Conservation (phyloP, 1,140 invertebrate genomes). For the Pteromalus puparum region DNA sequence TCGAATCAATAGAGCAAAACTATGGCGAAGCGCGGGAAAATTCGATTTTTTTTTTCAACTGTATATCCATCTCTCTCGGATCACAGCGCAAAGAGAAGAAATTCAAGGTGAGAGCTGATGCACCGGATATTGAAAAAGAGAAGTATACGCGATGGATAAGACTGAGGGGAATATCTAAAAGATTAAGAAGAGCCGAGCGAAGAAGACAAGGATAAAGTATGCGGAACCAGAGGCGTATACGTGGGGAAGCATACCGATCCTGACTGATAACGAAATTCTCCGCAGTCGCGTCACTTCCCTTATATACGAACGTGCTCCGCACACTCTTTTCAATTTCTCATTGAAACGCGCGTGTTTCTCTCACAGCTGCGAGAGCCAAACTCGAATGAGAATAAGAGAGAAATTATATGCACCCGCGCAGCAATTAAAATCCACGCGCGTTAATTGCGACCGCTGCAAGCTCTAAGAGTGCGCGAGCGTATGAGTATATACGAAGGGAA, state of each 20-base stretch:
- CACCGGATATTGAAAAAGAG: no score
- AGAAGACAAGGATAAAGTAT: neutral
- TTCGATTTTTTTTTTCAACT: no score
- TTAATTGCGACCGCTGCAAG: neutral
- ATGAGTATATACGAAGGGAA: neutral
- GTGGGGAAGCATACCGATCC: slow-evolving; percentile 41
- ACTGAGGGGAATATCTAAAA: neutral
- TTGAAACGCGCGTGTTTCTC: neutral
- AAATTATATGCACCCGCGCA: neutral
- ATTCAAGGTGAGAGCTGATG: no score
- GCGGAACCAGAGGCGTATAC: neutral
- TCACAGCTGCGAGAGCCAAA: neutral
- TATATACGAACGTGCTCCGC: neutral
- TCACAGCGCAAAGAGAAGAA: no score
- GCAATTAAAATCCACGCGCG: slow-evolving; percentile 20
- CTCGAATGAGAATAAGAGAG: neutral
- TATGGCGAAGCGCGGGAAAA: no score
- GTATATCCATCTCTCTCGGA: no score
- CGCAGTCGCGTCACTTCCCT: neutral
- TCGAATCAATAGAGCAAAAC: no score
- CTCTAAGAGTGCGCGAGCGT: neutral
- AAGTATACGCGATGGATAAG: neutral
- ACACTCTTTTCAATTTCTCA: neutral
- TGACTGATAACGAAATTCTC: slow-evolving; percentile 13
- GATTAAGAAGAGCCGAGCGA: no score